Conservation (phyloP, 2,888 invertebrate genomes). For the Sinelater perroti region DNA sequence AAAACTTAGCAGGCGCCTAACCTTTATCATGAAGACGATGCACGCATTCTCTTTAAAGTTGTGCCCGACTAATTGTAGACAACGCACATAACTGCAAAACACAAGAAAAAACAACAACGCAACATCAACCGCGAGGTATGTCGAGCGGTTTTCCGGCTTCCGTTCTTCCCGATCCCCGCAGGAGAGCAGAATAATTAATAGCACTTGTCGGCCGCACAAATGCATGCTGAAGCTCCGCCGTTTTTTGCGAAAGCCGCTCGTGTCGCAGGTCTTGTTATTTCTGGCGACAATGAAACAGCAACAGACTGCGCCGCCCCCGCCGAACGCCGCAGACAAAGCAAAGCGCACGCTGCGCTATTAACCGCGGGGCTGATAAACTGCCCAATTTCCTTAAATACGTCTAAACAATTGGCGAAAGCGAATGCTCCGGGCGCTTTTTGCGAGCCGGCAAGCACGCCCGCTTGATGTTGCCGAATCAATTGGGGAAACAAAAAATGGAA, state of each 20-base stretch:
- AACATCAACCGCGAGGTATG: too few relatives aligned
- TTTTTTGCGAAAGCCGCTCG: constrained; percentile 26
- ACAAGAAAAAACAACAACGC: too few relatives aligned
- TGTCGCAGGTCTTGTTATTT: constrained; percentile 32
- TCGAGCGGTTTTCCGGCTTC: not conserved
- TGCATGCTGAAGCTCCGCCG: constrained; percentile 22
- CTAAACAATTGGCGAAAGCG: constrained; percentile 9
- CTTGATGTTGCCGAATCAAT: too few relatives aligned
- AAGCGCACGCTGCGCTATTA: constrained; percentile 28
- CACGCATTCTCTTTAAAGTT: too few relatives aligned
- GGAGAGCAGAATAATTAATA: constrained; percentile 28
- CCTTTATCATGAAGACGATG: too few relatives aligned
- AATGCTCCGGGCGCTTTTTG: constrained; percentile 7
- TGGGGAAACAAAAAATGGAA: too few relatives aligned
- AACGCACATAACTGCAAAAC: too few relatives aligned
- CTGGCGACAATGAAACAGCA: constrained; percentile 26
- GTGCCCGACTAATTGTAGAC: too few relatives aligned
- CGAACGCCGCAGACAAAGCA: constrained; percentile 27
- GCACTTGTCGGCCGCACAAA: constrained; percentile 33
- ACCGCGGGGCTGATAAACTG: constrained; percentile 29
- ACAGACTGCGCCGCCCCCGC: constrained; percentile 25
- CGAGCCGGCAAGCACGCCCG: not conserved
- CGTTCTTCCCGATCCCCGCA: not conserved
- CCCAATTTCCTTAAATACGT: constrained; percentile 17
- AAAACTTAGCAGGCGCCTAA: too few relatives aligned